Conservation (phyloP, 2,113 vertebrate species). For the Oostethus manadensis region DNA sequence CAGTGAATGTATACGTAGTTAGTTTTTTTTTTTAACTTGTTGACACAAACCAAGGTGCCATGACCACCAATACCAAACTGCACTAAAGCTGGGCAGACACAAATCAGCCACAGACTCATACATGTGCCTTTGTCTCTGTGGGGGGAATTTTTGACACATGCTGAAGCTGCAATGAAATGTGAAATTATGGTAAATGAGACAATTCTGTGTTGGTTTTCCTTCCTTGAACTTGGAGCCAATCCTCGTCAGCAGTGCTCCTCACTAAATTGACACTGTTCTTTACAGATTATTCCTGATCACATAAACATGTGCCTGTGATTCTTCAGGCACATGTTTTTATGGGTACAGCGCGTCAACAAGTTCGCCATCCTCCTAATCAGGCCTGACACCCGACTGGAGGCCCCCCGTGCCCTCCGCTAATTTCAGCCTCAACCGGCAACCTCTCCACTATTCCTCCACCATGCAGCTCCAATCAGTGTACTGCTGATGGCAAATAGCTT, state of each 20-base stretch:
- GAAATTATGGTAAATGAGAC: conserved; percentile 29
- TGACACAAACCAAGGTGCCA: too few species aligned
- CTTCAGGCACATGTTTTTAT: conserved; percentile 19
- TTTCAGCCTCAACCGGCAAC: conserved; percentile 48
- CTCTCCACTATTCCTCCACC: conserved; percentile 33
- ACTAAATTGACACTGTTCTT: conserved; percentile 31
- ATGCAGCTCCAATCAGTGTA: conserved; percentile 61
- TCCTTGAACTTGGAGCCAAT: conserved; percentile 11
- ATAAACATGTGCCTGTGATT: conserved; percentile 8
- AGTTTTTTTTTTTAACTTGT: too few species aligned
- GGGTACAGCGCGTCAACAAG: conserved; percentile 30
- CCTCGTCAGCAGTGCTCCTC: conserved; percentile 7
- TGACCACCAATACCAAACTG: too few species aligned
- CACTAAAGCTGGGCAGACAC: too few species aligned
- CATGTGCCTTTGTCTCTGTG: too few species aligned
- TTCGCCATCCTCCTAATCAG: conserved; percentile 63
- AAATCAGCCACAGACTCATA: too few species aligned
- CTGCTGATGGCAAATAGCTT: conserved; percentile 73
- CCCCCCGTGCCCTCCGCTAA: conserved; percentile 49
- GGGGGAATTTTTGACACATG: too few species aligned
- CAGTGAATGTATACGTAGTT: too few species aligned
- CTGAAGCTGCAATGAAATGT: conserved; percentile 13
- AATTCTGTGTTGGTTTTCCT: conserved; percentile 16
- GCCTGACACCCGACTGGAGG: conserved; percentile 66
- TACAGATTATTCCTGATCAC: conserved; percentile 42